Evolutionary conservation across 2,113 vertebrate species (phyloP).

Genomic region (Macquaria ambigua): DNA sequence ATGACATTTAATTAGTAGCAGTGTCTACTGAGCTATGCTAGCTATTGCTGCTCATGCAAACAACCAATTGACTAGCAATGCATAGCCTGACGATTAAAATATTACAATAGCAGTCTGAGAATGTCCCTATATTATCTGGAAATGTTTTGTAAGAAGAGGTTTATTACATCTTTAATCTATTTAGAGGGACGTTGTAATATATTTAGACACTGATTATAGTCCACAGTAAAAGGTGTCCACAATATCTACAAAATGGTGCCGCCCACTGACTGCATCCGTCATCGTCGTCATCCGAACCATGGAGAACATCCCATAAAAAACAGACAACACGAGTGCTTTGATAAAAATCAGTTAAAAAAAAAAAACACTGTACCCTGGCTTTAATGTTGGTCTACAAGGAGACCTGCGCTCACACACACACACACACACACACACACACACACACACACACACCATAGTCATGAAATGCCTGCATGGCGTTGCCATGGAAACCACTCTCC

Average conservation of each 20-base stretch:
- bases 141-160: not conserved
- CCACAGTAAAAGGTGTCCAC: not conserved
- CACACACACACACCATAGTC: no score
- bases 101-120: no score
- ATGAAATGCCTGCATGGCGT: constrained; percentile 52
- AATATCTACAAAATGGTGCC: constrained; percentile 1
- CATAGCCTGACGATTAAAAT: no score
- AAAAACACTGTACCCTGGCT: not conserved
- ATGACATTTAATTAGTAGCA: not conserved
- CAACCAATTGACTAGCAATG: not conserved
- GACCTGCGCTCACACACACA: not conserved
- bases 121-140: no score
- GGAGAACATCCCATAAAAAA: constrained; percentile 1
- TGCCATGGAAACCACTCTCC: constrained; percentile 69
- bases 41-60: not conserved
- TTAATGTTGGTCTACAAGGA: constrained; percentile 11
- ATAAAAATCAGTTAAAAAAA: not conserved
- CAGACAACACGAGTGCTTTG: rapidly evolving
- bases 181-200: not conserved
- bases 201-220: not conserved
- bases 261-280: not conserved
- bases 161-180: not conserved
- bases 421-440: not conserved
- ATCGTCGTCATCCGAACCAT: not conserved
- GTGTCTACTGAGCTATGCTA: not conserved